Evolutionary conservation across 2,113 vertebrate genomes (phyloP), one percentile per base, ranked within the genome.

Genomic region (Zosterops borbonicus): DNA sequence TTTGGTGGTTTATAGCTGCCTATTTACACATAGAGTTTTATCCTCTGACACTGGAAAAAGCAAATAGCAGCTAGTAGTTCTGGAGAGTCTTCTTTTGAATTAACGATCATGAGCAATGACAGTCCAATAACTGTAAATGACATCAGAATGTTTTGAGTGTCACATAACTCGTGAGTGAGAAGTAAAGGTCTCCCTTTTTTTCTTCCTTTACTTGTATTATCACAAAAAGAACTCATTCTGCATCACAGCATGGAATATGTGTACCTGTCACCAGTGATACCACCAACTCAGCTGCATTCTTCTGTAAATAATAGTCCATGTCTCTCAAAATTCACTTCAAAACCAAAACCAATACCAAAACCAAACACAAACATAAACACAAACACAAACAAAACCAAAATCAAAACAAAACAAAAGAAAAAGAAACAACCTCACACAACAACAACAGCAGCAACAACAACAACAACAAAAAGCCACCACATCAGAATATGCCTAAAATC

Each of bases 11-110:
- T 53, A 81, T 90, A 94, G 37, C 33, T 90, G 52, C 53, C 37
- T 93, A 49, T 73, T 95, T 81, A 87, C 75, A 65, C 49, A 73
- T 31, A 58, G 35, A 90, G 41, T 96, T 96, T 91, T 53, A 31
- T 95, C 69, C 41, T 74, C 55, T 96, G 69, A 67, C 55, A 82
- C 41, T 55, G 15, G 25, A 64, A 74, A 69, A 59, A 42, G 5
- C 10, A 60, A 22, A 41, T 14, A 41, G 6, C 12, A 39, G 11
- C 29, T n/a, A 78, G 3, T 6, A 59, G 5, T 58, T 81, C 59
- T 50, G 35, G 9, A 67, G 6, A 78, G 33, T 46, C 9, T 9
- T 91, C 22, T 59, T 89, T 46, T 81, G 73, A 96, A 83, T 94
- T 92, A 95, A 69, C 69, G 31, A 80, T 74, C 89, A 62, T 27